These are phyloP conservation scores for Ectemnius cavifrons DNA, from an alignment of 2,888 invertebrate genomes.

Conservation along the genomic window DNA sequence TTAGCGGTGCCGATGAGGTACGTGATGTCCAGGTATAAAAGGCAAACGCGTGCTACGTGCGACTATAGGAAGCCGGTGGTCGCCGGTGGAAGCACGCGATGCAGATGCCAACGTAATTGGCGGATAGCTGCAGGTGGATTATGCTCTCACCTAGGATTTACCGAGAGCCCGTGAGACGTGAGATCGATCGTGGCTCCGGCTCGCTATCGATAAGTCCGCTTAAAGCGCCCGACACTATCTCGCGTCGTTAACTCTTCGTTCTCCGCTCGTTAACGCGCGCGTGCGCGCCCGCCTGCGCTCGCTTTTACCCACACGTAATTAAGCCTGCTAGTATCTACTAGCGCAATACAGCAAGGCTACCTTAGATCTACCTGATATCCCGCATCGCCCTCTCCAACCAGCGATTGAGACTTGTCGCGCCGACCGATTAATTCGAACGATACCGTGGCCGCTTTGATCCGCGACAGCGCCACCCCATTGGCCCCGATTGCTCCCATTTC, in stretches of 20 bases:
- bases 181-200: slow-evolving; percentile 34
- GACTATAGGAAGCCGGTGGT: not conserved
- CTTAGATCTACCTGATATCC: slow-evolving; percentile 14
- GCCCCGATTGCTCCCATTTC: no score
- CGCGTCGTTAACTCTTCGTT: slow-evolving; percentile 60
- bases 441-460: no score
- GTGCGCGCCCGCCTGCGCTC: slow-evolving; percentile 41
- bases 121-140: slow-evolving; percentile 35
- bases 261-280: slow-evolving; percentile 61
- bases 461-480: no score
- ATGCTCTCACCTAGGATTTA: slow-evolving; percentile 42
- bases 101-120: slow-evolving; percentile 33
- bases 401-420: not conserved
- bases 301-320: slow-evolving; percentile 62
- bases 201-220: slow-evolving; percentile 64
- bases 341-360: no score
- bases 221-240: slow-evolving; percentile 54
- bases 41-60: no score
- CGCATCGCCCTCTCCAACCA: slow-evolving; percentile 16
- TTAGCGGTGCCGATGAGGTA: no score
- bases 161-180: slow-evolving; percentile 14
- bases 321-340: slow-evolving; percentile 28
- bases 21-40: no score
- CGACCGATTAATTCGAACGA: no score
- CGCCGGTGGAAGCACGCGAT: slow-evolving; percentile 13